Conservation (phyloP, 2,797 vertebrate species). For the Gymnoscopelus microlampas region DNA sequence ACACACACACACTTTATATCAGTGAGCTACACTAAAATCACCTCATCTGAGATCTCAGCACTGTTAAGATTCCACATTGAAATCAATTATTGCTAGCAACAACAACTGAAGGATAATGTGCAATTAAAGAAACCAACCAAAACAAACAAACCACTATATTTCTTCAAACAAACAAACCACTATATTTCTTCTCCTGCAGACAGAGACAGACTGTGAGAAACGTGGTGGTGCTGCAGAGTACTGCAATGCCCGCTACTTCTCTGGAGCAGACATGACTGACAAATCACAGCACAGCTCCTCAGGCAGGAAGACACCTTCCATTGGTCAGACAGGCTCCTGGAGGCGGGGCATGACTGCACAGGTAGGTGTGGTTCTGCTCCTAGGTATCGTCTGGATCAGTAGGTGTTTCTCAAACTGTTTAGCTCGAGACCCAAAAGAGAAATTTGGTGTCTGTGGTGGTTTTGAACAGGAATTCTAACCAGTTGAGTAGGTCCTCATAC, state of each 20-base stretch:
- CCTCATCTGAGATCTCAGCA: no score
- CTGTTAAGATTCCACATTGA: no score
- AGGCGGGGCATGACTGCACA: conserved; percentile 87
- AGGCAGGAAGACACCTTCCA: conserved; percentile 81
- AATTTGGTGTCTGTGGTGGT: neutral
- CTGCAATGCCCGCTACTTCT: conserved; percentile 36
- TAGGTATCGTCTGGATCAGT: no score
- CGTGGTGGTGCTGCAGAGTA: conserved; percentile 83
- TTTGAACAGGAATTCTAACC: neutral
- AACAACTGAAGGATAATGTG: no score
- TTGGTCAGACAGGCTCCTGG: conserved; percentile 90
- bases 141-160: no score
- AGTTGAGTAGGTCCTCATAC: no score
- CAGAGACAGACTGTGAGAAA: conserved; percentile 86
- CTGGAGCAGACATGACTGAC: conserved; percentile 74
- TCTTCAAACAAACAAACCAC: neutral
- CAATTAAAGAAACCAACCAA: no score
- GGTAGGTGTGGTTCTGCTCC: neutral
- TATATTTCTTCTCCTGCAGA: conserved; percentile 33
- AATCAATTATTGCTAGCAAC: no score
- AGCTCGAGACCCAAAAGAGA: no score
- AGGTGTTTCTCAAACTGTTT: no score
- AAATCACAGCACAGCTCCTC: conserved; percentile 80
- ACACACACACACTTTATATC: neutral
- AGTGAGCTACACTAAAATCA: neutral